phyloP scores from a whole-genome alignment of 1,140 invertebrate species.

The Brachionus manjavacas region DNA sequence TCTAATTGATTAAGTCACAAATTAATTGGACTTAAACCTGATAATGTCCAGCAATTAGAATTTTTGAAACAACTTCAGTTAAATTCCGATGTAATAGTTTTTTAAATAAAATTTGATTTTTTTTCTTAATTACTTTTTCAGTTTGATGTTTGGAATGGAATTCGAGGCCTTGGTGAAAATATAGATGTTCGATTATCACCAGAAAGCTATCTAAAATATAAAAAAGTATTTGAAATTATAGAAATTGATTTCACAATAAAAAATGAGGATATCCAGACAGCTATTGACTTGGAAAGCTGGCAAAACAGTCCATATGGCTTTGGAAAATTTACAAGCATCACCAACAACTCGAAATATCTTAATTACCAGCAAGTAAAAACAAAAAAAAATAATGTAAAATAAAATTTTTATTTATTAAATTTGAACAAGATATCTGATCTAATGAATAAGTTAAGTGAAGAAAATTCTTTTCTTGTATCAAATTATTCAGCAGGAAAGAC shows the following conservation, averaged over 20 bases:
- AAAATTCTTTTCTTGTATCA: background rate
- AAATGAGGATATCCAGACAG: background rate
- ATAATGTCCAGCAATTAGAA: background rate
- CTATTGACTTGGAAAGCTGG: background rate
- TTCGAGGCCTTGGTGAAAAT: background rate
- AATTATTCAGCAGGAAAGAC: conserved; percentile 35
- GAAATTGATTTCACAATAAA: background rate
- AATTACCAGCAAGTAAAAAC: background rate
- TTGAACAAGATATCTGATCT: background rate
- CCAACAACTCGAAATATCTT: background rate
- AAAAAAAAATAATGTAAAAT: background rate
- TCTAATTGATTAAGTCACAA: background rate
- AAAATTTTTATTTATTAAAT: background rate
- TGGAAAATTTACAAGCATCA: background rate
- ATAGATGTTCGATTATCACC: background rate
- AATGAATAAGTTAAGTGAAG: background rate
- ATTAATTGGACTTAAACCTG: background rate
- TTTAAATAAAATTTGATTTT: background rate
- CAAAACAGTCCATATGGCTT: background rate
- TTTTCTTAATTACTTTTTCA: background rate
- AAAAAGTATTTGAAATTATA: background rate
- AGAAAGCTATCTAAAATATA: background rate
- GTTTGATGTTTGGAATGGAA: conserved; percentile 15
- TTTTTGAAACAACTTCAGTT: background rate
- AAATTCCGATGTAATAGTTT: background rate